phyloP scores from a whole-genome alignment of 2,888 invertebrate genomes.

The Asteroscopus sphinx region DNA sequence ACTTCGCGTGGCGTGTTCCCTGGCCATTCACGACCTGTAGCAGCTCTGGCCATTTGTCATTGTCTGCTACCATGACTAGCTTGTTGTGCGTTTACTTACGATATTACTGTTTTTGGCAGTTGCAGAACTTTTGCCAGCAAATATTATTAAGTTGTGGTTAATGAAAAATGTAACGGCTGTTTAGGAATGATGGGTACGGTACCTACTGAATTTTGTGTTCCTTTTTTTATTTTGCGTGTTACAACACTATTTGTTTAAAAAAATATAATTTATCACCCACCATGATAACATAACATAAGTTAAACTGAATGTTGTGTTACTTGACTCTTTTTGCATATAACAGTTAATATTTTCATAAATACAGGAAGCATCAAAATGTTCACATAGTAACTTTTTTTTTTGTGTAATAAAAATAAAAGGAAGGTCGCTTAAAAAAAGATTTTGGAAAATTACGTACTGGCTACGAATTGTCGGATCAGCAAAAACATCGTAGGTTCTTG shows the following conservation, averaged over 20 bases:
- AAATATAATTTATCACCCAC: too few species aligned
- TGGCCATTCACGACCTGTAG: constrained; percentile 46
- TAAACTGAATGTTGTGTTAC: neutral
- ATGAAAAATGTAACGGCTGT: constrained; percentile 9
- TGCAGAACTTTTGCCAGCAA: constrained; percentile 36
- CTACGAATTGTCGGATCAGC: too few species aligned
- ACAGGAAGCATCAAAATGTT: constrained; percentile 23
- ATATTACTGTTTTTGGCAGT: constrained; percentile 27
- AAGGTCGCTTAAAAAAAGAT: constrained; percentile 15
- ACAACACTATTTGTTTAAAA: constrained; percentile 11
- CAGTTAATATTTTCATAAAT: constrained; percentile 3
- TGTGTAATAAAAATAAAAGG: constrained; percentile 9
- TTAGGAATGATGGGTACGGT: constrained; percentile 3
- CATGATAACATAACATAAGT: too few species aligned
- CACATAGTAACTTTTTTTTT: constrained; percentile 20
- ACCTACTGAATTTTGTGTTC: neutral
- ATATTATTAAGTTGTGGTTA: constrained; percentile 8
- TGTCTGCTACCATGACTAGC: constrained; percentile 44
- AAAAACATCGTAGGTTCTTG: too few species aligned
- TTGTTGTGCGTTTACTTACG: constrained; percentile 35
- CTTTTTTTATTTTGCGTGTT: constrained; percentile 28
- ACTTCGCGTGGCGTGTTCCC: constrained; percentile 43
- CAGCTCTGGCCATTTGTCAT: constrained; percentile 40
- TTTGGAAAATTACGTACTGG: constrained; percentile 36
- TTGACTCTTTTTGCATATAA: constrained; percentile 26